Base-by-base conservation (phyloP, 1,140 invertebrate genomes). In the Hermetia illucens region DNA sequence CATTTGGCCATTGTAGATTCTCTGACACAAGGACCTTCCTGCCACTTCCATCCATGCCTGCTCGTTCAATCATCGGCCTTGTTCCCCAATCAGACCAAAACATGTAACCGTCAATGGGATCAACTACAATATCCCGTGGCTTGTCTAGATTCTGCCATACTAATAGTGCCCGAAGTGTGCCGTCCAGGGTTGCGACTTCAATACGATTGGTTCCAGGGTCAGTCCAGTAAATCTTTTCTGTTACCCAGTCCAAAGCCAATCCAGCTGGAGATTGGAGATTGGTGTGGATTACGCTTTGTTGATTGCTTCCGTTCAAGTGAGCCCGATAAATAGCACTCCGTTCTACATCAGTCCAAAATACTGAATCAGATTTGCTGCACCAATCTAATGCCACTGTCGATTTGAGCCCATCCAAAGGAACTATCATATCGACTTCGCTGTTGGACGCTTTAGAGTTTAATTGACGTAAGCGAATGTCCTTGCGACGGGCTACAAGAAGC, bases 71-170 rank as follows among this genome's bases (percentile, higher is more conserved):
- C 52, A 79, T 77, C 2, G 85, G 77, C 19, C 70, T 64, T 20
- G 70, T 65, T 2, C 87, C 85, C 87, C 87, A 91, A 52, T 92
- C 86, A 10, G 79, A 85, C 88, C 88, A 92, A 51, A 82, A 91
- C 75, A 92, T 80, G 4, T 71, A 55, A 4, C 81, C 79, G 50
- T 61, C 79, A 44, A 67, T 69, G 5, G 86, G 85, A 68, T 89
- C 79, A 0, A 93, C 69, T 22, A 82, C 79, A 43, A 92, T 87
- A 43, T 87, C 85, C 44, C 83, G 65, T 1, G 86, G 86, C 51
- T 83, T 81, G 39, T 86, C 78, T 24, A 91, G 64, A 38, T 77
- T 76, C 40, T 86, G 71, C 73, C 82, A 84, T 18, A 88, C 74
- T 3, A 91, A 61, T 3, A 90, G 62, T 1, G 75, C 72, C 36